Percentiles rank a stretch among this genome's conserved stretches.
Conservation (phyloP, 2,113 vertebrate genomes). For the Dicrurus megarhynchus region DNA sequence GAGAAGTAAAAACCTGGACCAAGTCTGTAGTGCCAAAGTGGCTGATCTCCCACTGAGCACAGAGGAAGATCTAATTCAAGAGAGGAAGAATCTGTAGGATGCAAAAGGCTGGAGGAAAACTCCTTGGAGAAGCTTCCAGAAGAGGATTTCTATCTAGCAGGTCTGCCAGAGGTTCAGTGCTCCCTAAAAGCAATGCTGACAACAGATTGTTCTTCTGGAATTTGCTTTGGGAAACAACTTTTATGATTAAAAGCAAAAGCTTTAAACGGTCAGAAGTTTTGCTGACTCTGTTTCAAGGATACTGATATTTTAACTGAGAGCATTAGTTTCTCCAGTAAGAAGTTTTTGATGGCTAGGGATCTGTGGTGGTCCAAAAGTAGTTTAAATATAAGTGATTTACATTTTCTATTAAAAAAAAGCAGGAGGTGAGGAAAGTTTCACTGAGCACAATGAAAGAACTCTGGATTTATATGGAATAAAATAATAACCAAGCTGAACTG, state of each 20-base stretch:
- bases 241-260: neutral
- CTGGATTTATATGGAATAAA: conserved; percentile 36
- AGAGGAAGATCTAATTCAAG: neutral
- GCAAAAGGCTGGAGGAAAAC: neutral
- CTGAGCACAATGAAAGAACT: neutral
- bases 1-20: neutral
- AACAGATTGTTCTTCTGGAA: neutral
- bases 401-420: neutral
- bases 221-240: neutral
- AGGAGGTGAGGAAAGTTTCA: conserved; percentile 21
- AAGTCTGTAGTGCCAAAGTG: neutral
- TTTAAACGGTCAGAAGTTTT: neutral
- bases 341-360: neutral
- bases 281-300: neutral
- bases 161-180: neutral
- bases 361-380: neutral
- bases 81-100: neutral
- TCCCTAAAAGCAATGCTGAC: neutral
- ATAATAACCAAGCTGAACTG: conserved; percentile 24
- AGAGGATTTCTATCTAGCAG: neutral
- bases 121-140: neutral
- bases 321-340: neutral
- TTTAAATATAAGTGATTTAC: conserved; percentile 15
- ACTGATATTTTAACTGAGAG: neutral
- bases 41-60: neutral